Percentiles rank a stretch among this genome's conserved stretches.
phyloP scores from a whole-genome alignment of 2,797 vertebrate genomes.

The Bucorvus abyssinicus region DNA sequence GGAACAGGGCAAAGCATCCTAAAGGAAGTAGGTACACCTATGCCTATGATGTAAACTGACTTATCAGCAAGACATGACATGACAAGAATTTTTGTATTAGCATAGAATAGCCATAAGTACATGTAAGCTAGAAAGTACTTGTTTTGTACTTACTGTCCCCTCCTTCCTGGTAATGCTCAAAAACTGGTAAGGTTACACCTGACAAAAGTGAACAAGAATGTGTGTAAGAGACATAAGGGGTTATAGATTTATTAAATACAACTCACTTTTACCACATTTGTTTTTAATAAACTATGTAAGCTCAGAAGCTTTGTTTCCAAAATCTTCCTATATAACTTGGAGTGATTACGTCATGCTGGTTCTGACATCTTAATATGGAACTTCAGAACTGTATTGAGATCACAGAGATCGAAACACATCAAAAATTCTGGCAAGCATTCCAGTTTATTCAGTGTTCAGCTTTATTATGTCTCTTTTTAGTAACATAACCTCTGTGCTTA shows the following conservation, averaged over 20 bases:
- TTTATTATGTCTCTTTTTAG: background rate
- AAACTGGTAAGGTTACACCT: constrained; percentile 98
- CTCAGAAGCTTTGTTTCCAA: background rate
- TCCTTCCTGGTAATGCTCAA: constrained; percentile 98
- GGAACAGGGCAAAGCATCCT: background rate
- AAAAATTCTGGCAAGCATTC: background rate
- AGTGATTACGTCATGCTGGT: background rate
- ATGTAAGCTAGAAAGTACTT: background rate
- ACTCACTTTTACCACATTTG: background rate
- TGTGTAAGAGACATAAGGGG: background rate
- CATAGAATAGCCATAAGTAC: background rate
- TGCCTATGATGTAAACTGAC: background rate
- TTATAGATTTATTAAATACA: background rate
- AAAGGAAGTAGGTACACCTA: background rate
- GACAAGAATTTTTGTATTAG: background rate
- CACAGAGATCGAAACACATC: background rate
- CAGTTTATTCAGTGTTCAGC: background rate
- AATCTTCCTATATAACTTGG: background rate
- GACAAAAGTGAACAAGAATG: background rate
- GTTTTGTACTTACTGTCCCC: constrained; percentile 90
- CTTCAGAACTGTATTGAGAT: background rate
- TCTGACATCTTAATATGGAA: background rate
- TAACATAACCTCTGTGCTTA: background rate
- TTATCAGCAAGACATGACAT: background rate
- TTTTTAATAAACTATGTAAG: background rate